These are phyloP conservation scores for Corynorhinus townsendii DNA, from an alignment of 2,113 vertebrate species.

Conservation along the genomic window DNA sequence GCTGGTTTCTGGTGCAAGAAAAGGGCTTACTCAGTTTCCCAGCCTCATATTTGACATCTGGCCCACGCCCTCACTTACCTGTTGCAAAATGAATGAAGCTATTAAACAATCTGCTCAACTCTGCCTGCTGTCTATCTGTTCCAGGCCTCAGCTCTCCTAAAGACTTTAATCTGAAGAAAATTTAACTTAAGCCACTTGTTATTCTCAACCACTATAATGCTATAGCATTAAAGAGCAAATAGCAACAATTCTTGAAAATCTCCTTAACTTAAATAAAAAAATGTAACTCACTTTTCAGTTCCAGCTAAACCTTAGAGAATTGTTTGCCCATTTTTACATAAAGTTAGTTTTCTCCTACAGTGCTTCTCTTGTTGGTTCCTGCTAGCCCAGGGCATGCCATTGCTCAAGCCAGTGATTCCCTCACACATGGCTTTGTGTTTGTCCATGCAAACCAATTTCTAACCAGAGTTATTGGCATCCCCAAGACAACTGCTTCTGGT, in stretches of 20 bases:
- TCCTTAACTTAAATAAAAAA: background rate
- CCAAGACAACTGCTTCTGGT: background rate
- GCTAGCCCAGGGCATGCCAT: background rate
- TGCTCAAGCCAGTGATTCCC: background rate
- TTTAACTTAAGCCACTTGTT: background rate
- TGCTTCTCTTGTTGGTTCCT: background rate
- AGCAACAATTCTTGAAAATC: background rate
- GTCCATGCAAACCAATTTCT: background rate
- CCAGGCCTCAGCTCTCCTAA: background rate
- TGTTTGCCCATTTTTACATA: background rate
- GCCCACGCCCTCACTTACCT: background rate
- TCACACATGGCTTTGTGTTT: background rate
- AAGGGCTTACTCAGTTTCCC: background rate
- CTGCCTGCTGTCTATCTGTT: background rate
- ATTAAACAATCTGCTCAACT: background rate
- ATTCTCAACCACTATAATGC: background rate
- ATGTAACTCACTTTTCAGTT: background rate
- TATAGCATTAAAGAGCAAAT: background rate
- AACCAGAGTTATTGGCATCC: too few species aligned
- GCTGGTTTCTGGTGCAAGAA: background rate
- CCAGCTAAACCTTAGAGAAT: background rate
- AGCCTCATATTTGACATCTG: background rate
- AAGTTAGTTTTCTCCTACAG: too few species aligned
- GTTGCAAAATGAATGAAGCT: background rate
- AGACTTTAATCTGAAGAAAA: background rate